These are phyloP conservation scores for Myotis planiceps DNA, from an alignment of 2,797 vertebrate species.

Conservation along the genomic window DNA sequence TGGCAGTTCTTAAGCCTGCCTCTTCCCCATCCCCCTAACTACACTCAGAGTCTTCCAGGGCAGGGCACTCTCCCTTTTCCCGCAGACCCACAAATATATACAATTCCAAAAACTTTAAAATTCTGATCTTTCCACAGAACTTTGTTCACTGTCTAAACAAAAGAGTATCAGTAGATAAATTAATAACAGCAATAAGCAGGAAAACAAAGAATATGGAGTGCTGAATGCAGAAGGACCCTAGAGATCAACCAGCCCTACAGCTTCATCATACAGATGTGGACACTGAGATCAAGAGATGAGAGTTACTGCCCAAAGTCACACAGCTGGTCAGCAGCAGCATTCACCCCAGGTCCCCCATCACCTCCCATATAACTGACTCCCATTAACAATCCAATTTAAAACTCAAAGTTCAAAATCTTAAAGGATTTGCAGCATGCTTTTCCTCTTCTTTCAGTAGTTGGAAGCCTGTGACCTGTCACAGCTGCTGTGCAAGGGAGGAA, in stretches of 20 bases:
- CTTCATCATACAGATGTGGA: background rate
- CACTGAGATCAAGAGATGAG: background rate
- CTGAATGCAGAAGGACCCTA: background rate
- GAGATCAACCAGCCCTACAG: background rate
- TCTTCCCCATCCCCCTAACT: background rate
- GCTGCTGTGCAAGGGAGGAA: background rate
- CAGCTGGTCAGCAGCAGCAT: conserved; percentile 20
- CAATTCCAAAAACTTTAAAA: conserved; percentile 20
- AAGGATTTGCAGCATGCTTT: conserved; percentile 61
- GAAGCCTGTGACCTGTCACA: conserved; percentile 11
- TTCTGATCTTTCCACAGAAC: background rate
- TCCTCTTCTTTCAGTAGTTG: background rate
- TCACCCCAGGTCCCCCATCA: background rate
- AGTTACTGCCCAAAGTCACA: background rate
- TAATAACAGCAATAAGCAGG: background rate
- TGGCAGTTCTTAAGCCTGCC: background rate
- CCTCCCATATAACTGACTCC: background rate
- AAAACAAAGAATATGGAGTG: background rate
- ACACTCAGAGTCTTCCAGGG: background rate
- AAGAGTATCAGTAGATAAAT: background rate
- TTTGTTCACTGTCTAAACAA: background rate
- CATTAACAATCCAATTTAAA: conserved; percentile 49
- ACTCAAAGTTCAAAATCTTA: conserved; percentile 47
- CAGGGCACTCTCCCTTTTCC: background rate
- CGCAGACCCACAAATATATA: background rate